Percentiles rank a stretch among this genome's conserved stretches.
Evolutionary conservation across 2,888 invertebrate species (phyloP).

Genomic region (Pristionchus mayeri): DNA sequence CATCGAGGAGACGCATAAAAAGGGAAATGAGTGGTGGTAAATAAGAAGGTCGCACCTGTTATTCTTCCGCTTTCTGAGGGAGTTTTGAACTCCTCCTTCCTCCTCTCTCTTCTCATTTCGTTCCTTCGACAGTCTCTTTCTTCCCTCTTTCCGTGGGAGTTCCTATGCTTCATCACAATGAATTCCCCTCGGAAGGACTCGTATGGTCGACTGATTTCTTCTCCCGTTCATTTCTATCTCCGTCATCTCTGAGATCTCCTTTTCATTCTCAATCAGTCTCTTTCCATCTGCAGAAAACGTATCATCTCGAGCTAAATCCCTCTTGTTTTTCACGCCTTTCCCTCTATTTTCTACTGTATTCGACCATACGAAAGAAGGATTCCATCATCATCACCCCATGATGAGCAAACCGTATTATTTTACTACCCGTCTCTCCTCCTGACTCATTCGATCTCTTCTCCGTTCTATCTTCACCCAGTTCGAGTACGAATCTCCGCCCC

Average conservation of each 20-base stretch:
- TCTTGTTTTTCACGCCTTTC: neutral
- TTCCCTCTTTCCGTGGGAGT: neutral
- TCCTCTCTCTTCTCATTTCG: neutral
- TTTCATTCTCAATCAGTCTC: neutral
- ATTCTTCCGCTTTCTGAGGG: neutral
- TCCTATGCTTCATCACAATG: neutral
- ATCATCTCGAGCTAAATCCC: neutral
- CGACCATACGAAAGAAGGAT: neutral
- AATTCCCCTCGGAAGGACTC: neutral
- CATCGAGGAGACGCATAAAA: neutral
- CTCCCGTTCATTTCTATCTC: neutral
- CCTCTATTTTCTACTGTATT: neutral
- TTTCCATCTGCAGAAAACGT: neutral
- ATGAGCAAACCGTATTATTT: neutral
- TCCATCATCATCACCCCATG: neutral
- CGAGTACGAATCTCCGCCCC: neutral
- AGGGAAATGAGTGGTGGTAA: neutral
- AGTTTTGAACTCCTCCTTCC: neutral
- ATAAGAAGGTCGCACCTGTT: neutral
- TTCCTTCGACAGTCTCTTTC: neutral
- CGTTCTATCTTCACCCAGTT: neutral
- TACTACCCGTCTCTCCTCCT: neutral
- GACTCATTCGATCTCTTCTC: neutral
- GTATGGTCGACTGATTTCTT: neutral
- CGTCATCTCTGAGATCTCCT: neutral